Conservation (phyloP, 2,888 invertebrate genomes). For the Tribolium freemani region DNA sequence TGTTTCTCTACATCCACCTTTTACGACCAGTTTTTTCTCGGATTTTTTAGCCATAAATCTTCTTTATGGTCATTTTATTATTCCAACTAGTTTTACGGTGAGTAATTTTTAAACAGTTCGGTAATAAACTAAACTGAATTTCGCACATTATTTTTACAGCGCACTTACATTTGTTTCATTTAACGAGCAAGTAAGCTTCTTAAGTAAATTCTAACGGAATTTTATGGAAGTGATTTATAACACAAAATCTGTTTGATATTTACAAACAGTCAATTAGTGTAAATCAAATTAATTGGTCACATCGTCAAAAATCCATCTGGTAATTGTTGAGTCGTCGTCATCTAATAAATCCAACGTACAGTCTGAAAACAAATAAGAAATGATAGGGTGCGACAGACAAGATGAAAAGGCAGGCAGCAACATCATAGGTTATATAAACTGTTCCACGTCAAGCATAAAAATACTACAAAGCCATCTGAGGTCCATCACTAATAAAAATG, state of each 20-base stretch:
- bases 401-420: constrained; percentile 1
- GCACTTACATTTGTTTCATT: not conserved
- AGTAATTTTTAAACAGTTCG: not conserved
- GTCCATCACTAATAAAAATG: constrained; percentile 13
- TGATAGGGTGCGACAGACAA: not conserved
- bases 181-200: too few species aligned
- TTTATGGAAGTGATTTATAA: too few species aligned
- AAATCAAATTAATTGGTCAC: too few species aligned
- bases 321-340: too few species aligned
- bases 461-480: constrained; percentile 15
- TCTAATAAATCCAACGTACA: too few species aligned
- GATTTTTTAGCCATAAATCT: not conserved
- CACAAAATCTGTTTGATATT: too few species aligned
- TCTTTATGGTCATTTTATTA: not conserved
- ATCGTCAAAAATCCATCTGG: too few species aligned
- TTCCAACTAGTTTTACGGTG: not conserved
- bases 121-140: not conserved
- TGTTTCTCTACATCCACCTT: not conserved
- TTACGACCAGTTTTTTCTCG: not conserved
- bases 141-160: not conserved
- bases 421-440: constrained; percentile 6
- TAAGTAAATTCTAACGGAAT: too few species aligned
- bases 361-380: not conserved
- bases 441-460: constrained; percentile 16
- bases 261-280: too few species aligned